Conservation (phyloP, 2,113 vertebrate genomes). For the Axis porcinus region DNA sequence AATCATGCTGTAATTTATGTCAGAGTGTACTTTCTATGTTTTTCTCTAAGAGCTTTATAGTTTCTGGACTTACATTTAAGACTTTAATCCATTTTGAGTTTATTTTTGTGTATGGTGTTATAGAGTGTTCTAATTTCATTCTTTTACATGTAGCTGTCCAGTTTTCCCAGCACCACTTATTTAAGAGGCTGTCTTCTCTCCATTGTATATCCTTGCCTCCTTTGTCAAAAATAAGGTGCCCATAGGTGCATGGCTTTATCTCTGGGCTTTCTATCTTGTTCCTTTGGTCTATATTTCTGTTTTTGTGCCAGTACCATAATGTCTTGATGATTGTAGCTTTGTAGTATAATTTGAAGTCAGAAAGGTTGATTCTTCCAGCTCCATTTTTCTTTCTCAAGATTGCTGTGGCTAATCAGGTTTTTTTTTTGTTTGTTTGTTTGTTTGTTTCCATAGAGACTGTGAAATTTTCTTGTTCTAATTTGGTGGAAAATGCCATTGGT, state of each 20-base stretch:
- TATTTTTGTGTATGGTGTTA: background rate
- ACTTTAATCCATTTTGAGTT: background rate
- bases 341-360: background rate
- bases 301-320: background rate
- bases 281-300: background rate
- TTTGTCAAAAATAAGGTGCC: background rate
- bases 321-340: background rate
- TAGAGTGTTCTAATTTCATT: background rate
- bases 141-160: background rate
- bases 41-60: background rate
- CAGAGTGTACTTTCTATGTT: background rate
- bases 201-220: background rate
- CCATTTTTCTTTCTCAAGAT: background rate
- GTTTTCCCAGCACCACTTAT: background rate
- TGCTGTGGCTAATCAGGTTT: background rate
- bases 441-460: background rate
- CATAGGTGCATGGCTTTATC: background rate
- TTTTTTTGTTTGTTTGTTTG: background rate
- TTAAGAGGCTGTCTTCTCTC: background rate
- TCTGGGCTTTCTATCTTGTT: background rate
- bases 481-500: background rate
- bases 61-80: background rate
- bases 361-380: background rate
- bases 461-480: background rate
- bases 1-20: background rate